These are phyloP conservation scores for Pangasius krempfi DNA, from an alignment of 2,797 vertebrate species.

Conservation along the genomic window DNA sequence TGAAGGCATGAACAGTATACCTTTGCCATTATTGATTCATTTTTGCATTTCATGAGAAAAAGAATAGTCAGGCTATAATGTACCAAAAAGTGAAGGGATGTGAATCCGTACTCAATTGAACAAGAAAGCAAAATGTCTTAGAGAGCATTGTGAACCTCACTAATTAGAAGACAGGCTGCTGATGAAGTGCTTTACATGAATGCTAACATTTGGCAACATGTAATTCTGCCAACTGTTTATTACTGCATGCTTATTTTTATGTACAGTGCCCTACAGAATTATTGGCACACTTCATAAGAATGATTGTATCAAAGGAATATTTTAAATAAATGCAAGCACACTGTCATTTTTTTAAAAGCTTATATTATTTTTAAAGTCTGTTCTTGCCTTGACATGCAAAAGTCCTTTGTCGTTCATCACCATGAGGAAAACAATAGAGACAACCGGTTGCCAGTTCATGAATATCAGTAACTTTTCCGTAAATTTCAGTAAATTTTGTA, in stretches of 20 bases:
- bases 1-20: neutral
- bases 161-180: neutral
- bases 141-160: neutral
- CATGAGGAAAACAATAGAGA: neutral
- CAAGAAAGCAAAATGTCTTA: neutral
- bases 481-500: too few species aligned
- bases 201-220: neutral
- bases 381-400: neutral
- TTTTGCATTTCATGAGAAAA: neutral
- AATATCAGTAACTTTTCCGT: neutral
- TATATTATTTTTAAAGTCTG: neutral
- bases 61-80: neutral
- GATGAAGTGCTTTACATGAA: neutral
- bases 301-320: neutral
- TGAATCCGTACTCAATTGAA: neutral
- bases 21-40: neutral
- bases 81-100: neutral
- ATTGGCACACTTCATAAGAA: neutral
- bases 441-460: neutral
- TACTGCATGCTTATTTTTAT: neutral
- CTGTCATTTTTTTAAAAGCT: neutral
- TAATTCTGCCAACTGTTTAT: constrained; percentile 12
- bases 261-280: neutral
- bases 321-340: neutral
- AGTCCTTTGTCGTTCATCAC: neutral